Percentiles rank a stretch among this genome's conserved stretches.
Evolutionary conservation across 2,113 vertebrate species (phyloP).

Genomic region (Leptobrachium leishanense): DNA sequence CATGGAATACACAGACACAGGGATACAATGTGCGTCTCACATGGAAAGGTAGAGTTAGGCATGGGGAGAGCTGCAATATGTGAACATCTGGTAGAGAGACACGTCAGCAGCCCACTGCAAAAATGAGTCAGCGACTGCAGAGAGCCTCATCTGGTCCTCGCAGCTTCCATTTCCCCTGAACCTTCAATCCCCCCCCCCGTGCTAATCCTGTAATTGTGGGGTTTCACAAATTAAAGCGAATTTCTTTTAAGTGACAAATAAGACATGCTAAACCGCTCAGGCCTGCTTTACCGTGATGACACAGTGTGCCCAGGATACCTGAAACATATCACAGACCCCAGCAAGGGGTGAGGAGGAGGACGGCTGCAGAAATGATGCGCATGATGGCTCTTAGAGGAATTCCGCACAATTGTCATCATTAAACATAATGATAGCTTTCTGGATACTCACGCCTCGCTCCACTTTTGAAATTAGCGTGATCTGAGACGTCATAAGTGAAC

Average conservation of each 20-base stretch:
- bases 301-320: not conserved
- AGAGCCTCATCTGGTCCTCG: not conserved
- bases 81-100: conserved; percentile 31
- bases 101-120: conserved; percentile 30
- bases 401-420: not conserved
- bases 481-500: conserved; percentile 86
- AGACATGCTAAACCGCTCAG: not conserved
- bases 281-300: not conserved
- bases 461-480: conserved; percentile 87
- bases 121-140: conserved; percentile 35
- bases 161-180: not conserved
- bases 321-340: too few species aligned
- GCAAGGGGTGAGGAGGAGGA: too few species aligned
- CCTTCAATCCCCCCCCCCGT: not conserved
- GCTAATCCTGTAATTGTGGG: conserved; percentile 25
- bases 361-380: not conserved
- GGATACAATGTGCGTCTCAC: not conserved
- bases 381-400: not conserved
- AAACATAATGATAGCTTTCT: not conserved
- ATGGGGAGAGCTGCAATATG: rapidly evolving
- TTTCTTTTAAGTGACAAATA: not conserved
- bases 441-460: conserved; percentile 84
- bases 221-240: conserved; percentile 18
- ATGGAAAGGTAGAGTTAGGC: not conserved
- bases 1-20: not conserved